phyloP scores from a whole-genome alignment of 2,888 invertebrate species.

The Epinotia bilunana region DNA sequence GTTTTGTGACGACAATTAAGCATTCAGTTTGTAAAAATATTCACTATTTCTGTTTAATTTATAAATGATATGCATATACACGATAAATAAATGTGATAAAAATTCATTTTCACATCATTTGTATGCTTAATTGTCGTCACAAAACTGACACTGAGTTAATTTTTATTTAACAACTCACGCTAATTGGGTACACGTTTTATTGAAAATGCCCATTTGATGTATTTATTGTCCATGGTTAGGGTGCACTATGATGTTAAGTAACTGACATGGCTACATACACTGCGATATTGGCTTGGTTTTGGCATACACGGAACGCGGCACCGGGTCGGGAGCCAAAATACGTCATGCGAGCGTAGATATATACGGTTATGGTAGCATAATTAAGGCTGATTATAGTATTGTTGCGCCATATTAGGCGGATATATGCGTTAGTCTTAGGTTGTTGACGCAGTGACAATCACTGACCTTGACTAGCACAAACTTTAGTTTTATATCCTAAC shows the following conservation, averaged over 20 bases:
- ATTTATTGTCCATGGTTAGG: too few relatives aligned
- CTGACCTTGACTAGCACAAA: conserved; percentile 26
- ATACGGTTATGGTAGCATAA: conserved; percentile 32
- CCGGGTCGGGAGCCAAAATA: conserved; percentile 28
- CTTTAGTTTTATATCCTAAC: neutral
- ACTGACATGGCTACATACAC: conserved; percentile 6
- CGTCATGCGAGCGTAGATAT: conserved; percentile 22
- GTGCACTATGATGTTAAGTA: neutral
- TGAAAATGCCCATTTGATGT: too few relatives aligned
- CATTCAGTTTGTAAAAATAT: too few relatives aligned
- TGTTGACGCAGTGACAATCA: conserved; percentile 28
- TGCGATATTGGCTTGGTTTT: conserved; percentile 24
- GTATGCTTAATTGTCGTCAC: too few relatives aligned
- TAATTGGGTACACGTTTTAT: too few relatives aligned
- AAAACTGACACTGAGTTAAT: too few relatives aligned
- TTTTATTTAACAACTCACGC: too few relatives aligned
- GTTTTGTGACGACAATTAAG: too few relatives aligned
- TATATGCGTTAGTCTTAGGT: conserved; percentile 24
- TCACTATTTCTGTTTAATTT: too few relatives aligned
- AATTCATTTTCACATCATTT: too few relatives aligned
- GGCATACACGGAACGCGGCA: conserved; percentile 34
- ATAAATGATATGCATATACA: too few relatives aligned
- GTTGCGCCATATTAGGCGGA: conserved; percentile 36
- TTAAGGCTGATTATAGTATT: conserved; percentile 37
- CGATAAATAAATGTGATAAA: too few relatives aligned